Evolutionary conservation across 2,888 invertebrate genomes (phyloP), one percentile per base, ranked within the genome.

Genomic region (Caenorhabditis afra): DNA sequence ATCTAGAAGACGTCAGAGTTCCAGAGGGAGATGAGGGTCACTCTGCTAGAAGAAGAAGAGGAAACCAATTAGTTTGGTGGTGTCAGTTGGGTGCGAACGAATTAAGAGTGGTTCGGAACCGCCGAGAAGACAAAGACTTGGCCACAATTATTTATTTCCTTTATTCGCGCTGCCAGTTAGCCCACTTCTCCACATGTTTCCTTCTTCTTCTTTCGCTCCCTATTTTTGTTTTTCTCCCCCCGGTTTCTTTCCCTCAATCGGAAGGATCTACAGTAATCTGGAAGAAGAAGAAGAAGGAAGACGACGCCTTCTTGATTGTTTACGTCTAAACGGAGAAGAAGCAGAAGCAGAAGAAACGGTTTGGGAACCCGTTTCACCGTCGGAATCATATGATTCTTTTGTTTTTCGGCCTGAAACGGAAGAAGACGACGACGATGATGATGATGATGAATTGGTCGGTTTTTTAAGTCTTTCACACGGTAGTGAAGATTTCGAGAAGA

Each of bases 401-500:
- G 55, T 55, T 35, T 55, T 65, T 65, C 65, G 29, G 50, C 58
- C 23, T 29, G 5, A 18, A 37, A 18, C 41, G 23, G 67, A 67
- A 62, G 70, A n/a, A n/a, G n/a, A n/a, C n/a, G n/a, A n/a, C n/a
- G n/a, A n/a, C n/a, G n/a, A n/a, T n/a, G n/a, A n/a, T n/a, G n/a
- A 70, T 61, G 71, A 71, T 71, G 71, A 71, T 71, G 71, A 71
- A 71, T 71, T 71, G 18, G 71, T 71, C 71, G 71, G 71, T 71
- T 71, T 70, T 68, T 67, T 29, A 5, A 5, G 29, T 29, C 7
- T 29, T 7, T 29, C 29, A 29, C 29, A 29, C 29, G 39, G 39
- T 11, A 68, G n/a, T n/a, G n/a, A n/a, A n/a, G 68, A 68, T 68
- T 61, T 61, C 29, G 18, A 37, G 3, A 20, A 41, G 44, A 61